phyloP scores from a whole-genome alignment of 2,113 vertebrate species.

The Cavia aperea region DNA sequence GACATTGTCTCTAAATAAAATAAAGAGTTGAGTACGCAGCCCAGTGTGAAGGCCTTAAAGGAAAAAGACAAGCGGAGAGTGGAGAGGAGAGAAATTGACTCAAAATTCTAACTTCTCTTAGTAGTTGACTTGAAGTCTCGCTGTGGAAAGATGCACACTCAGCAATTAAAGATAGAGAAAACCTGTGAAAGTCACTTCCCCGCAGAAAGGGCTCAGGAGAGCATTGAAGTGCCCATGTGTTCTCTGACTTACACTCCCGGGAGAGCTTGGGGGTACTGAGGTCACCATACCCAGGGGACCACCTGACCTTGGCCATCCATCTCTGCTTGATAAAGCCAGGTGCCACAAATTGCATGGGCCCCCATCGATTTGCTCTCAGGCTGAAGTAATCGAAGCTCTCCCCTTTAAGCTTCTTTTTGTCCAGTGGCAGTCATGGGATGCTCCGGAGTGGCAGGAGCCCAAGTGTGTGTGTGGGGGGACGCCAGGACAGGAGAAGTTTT shows the following conservation, averaged over 20 bases:
- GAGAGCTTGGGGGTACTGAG: background rate
- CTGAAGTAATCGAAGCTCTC: constrained; percentile 36
- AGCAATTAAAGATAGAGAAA: constrained; percentile 24
- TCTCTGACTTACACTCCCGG: background rate
- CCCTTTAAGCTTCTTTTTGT: background rate
- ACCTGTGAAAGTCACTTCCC: constrained; percentile 29
- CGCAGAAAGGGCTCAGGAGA: constrained; percentile 2
- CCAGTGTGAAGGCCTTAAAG: background rate
- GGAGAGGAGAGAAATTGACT: background rate
- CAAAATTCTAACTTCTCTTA: background rate
- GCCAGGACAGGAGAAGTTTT: background rate
- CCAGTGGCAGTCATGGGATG: background rate
- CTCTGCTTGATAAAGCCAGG: constrained; percentile 34
- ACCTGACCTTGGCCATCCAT: constrained; percentile 41
- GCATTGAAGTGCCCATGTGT: background rate
- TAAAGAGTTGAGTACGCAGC: background rate
- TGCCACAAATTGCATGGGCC: constrained; percentile 31
- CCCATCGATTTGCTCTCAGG: constrained; percentile 47
- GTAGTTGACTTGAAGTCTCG: background rate
- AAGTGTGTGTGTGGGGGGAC: background rate
- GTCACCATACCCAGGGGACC: constrained; percentile 20
- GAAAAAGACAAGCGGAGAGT: no score
- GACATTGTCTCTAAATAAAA: background rate
- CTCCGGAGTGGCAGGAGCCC: background rate
- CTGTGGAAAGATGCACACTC: constrained; percentile 28